These are phyloP conservation scores for Mallateleia sp. DNA, from an alignment of 2,888 invertebrate genomes.

Conservation along the genomic window DNA sequence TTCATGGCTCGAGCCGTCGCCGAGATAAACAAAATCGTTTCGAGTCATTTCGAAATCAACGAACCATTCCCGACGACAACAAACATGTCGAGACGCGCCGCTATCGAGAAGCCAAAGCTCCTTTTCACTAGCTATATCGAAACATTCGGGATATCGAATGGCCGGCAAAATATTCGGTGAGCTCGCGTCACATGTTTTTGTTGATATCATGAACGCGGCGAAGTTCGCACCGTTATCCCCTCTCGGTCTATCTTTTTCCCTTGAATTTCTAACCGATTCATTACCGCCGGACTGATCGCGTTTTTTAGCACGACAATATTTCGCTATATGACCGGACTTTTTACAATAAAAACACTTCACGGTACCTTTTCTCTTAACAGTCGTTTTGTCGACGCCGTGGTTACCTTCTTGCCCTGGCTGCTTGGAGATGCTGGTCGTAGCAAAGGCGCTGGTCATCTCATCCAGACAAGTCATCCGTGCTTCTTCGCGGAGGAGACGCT, in stretches of 20 bases:
- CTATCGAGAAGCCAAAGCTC: conserved; percentile 45
- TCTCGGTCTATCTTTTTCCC: too few species aligned
- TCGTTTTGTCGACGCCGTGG: background rate
- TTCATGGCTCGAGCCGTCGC: conserved; percentile 2
- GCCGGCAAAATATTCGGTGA: conserved; percentile 31
- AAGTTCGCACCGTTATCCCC: conserved; percentile 29
- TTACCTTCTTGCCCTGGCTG: background rate
- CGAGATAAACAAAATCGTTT: conserved; percentile 44
- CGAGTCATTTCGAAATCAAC: background rate
- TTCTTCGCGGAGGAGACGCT: conserved; percentile 50
- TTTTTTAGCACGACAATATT: conserved; percentile 38
- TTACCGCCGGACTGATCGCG: background rate
- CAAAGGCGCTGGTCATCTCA: conserved; percentile 18
- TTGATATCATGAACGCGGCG: background rate
- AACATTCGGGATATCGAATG: conserved; percentile 59
- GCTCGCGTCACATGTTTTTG: too few species aligned
- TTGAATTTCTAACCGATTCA: too few species aligned
- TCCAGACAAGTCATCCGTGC: conserved; percentile 23
- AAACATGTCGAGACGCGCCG: conserved; percentile 21
- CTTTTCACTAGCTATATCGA: conserved; percentile 6
- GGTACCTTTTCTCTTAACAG: background rate
- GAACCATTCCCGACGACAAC: conserved; percentile 28
- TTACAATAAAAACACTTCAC: conserved; percentile 37
- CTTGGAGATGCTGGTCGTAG: conserved; percentile 8
- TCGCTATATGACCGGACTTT: conserved; percentile 42